These are phyloP conservation scores for Chaetoderma sp. DNA, from an alignment of 2,888 invertebrate species.

Conservation along the genomic window DNA sequence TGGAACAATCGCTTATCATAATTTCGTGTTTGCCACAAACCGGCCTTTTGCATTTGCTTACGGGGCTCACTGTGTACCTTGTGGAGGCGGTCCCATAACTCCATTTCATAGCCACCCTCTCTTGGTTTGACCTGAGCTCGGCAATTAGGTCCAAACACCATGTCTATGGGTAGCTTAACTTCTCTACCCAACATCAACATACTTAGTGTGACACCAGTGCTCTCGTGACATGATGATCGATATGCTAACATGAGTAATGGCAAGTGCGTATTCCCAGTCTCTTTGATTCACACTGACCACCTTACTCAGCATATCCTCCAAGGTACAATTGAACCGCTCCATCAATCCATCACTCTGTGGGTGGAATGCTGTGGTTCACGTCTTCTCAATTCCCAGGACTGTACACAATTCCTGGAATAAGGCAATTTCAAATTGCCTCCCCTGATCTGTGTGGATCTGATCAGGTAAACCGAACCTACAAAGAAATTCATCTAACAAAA, in stretches of 20 bases:
- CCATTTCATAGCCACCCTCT: too few species aligned
- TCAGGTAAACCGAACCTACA: constrained; percentile 30
- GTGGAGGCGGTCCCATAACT: too few species aligned
- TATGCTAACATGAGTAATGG: constrained; percentile 35
- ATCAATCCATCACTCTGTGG: constrained; percentile 25
- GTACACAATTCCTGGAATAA: constrained; percentile 33
- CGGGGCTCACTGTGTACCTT: too few species aligned
- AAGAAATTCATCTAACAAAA: constrained; percentile 28
- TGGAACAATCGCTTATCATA: constrained; percentile 10
- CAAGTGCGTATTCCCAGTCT: constrained; percentile 26
- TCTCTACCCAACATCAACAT: constrained; percentile 31
- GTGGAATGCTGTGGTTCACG: constrained; percentile 26
- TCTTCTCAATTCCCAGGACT: constrained; percentile 34
- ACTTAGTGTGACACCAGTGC: constrained; percentile 26
- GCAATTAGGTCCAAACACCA: too few species aligned
- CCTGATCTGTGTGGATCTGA: constrained; percentile 32
- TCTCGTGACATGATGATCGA: constrained; percentile 31
- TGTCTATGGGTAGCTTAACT: too few species aligned
- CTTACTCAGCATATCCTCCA: constrained; percentile 28
- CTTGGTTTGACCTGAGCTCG: too few species aligned
- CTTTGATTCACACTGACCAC: constrained; percentile 22
- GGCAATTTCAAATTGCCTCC: constrained; percentile 29
- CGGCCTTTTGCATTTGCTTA: too few species aligned
- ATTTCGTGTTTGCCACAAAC: too few species aligned
- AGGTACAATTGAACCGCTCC: constrained; percentile 27